A percentile compares a stretch with the other conserved stretches of the same genome.
Evolutionary conservation across 2,113 vertebrate genomes (phyloP).

Genomic region (Australoheros scitulus): DNA sequence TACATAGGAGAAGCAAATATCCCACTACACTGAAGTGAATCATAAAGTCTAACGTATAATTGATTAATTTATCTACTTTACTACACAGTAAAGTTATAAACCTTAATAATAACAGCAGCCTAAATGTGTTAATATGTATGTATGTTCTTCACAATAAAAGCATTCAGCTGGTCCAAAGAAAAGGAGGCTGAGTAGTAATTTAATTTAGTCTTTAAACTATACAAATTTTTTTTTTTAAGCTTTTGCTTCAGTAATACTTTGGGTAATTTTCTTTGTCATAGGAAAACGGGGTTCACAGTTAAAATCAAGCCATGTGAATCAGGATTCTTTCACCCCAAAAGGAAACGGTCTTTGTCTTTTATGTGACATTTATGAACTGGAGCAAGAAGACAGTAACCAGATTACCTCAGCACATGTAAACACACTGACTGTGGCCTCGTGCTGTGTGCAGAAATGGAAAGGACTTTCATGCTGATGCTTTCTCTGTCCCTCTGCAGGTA

Average conservation of each 20-base stretch:
- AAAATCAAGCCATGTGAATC: not conserved
- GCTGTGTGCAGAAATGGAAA: not conserved
- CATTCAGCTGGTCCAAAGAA: not conserved
- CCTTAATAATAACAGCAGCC: not conserved
- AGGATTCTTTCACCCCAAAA: not conserved
- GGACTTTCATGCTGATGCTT: constrained; percentile 3
- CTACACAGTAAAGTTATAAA: not conserved
- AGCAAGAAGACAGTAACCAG: not conserved
- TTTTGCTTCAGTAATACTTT: not conserved
- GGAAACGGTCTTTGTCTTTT: not conserved
- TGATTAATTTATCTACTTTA: not conserved
- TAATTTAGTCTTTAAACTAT: not conserved
- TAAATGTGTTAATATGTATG: not conserved
- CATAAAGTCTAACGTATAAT: not conserved
- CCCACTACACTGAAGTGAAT: too few species aligned
- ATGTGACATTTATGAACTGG: not conserved
- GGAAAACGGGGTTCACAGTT: not conserved
- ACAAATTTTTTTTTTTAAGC: not conserved
- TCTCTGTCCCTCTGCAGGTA: constrained; percentile 81
- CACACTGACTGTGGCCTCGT: not conserved
- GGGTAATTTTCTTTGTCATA: not conserved
- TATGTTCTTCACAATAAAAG: not conserved
- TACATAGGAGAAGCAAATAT: too few species aligned
- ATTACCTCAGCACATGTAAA: constrained; percentile 12
- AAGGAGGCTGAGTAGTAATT: not conserved